Evolutionary conservation across 2,113 vertebrate genomes (phyloP).

Genomic region (Silurus meridionalis): DNA sequence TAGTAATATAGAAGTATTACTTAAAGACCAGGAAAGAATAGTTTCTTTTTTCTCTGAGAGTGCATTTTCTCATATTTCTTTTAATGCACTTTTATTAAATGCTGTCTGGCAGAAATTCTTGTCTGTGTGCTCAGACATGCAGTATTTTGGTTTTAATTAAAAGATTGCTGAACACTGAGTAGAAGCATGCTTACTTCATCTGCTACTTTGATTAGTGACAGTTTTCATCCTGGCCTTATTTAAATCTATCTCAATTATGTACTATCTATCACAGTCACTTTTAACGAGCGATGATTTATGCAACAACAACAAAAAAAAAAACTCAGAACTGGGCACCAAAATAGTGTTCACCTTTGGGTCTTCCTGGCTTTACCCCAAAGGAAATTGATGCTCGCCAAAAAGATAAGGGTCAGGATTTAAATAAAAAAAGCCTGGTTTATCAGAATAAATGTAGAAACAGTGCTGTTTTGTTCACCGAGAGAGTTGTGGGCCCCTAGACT

Average conservation of each 20-base stretch:
- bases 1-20: not conserved
- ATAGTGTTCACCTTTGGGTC: not conserved
- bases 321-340: not conserved
- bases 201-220: slow-evolving; percentile 23
- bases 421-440: not conserved
- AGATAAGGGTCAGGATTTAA: not conserved
- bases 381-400: not conserved
- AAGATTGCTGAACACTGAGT: slow-evolving; percentile 44
- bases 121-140: slow-evolving; percentile 43
- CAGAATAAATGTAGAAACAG: slow-evolving; percentile 35
- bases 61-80: not conserved
- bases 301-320: not conserved
- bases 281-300: not conserved
- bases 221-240: slow-evolving; percentile 6
- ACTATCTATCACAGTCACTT: not conserved
- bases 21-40: not conserved
- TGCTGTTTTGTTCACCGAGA: slow-evolving; percentile 55
- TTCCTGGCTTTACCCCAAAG: not conserved
- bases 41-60: not conserved
- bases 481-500: slow-evolving; percentile 56
- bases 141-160: slow-evolving; percentile 57
- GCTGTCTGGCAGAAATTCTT: slow-evolving; percentile 42
- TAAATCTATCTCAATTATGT: slow-evolving; percentile 39
- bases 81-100: not conserved
- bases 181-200: slow-evolving; percentile 46